Conservation (phyloP, 2,113 vertebrate genomes). For the Ceuthmochares aereus region DNA sequence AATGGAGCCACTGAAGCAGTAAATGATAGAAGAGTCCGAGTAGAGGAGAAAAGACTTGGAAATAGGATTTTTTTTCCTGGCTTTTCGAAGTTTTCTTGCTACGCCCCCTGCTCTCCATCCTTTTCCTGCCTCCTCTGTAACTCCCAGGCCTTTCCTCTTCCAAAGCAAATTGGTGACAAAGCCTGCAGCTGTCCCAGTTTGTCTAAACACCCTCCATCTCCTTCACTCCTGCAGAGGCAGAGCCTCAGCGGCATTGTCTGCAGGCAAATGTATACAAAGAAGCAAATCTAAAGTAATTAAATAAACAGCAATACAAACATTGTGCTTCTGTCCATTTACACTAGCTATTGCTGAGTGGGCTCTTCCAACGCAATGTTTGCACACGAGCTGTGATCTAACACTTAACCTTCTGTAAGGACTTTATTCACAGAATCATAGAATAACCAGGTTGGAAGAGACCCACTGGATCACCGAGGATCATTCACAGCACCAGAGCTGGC, state of each 20-base stretch:
- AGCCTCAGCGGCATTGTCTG: not conserved
- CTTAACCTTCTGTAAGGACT: not conserved
- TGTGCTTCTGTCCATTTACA: not conserved
- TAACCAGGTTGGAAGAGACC: too few relatives aligned
- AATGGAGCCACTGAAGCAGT: not conserved
- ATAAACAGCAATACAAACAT: not conserved
- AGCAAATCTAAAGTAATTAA: constrained; percentile 26
- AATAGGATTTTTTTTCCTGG: not conserved
- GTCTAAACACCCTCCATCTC: not conserved
- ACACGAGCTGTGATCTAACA: not conserved
- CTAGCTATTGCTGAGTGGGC: not conserved
- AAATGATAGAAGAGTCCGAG: not conserved
- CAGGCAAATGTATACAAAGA: not conserved
- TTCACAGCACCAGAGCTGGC: not conserved
- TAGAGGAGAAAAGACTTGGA: not conserved
- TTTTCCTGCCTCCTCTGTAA: not conserved
- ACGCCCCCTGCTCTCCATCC: not conserved
- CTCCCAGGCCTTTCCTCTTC: not conserved
- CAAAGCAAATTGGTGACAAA: not conserved
- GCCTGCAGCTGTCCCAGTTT: not conserved
- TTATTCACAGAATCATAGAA: not conserved
- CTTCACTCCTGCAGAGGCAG: not conserved
- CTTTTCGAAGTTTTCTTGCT: not conserved
- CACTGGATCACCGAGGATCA: too few relatives aligned
- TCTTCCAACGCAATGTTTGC: not conserved